These are phyloP conservation scores for Meleagris gallopavo DNA, from an alignment of 2,113 vertebrate genomes.

Conservation along the genomic window DNA sequence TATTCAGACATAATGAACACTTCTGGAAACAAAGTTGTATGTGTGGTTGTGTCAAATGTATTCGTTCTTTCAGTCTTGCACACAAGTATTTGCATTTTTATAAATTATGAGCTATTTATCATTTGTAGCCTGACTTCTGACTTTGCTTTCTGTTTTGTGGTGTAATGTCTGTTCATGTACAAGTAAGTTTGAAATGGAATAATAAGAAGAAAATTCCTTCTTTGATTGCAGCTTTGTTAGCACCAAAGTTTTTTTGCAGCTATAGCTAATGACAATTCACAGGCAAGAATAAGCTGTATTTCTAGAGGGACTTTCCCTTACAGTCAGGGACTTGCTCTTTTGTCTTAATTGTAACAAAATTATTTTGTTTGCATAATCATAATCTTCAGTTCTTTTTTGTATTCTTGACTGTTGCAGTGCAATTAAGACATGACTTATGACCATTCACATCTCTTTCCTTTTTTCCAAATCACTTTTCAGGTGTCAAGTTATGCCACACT, in stretches of 20 bases:
- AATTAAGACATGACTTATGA: neutral
- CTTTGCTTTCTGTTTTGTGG: neutral
- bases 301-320: neutral
- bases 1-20: neutral
- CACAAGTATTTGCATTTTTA: neutral
- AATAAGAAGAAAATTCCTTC: neutral
- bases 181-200: neutral
- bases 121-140: neutral
- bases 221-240: neutral
- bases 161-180: neutral
- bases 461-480: conserved; percentile 72
- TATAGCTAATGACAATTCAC: neutral
- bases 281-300: neutral
- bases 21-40: neutral
- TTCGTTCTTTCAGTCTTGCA: no score
- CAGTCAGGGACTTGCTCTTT: neutral
- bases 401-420: neutral
- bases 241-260: neutral
- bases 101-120: neutral
- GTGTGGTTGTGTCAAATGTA: neutral
- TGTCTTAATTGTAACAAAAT: neutral
- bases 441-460: neutral
- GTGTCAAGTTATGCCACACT: conserved; percentile 88
- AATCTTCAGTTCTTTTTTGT: neutral
- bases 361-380: neutral